A percentile compares a stretch with the other conserved stretches of the same genome.
Conservation (phyloP, 2,797 vertebrate genomes). For the Labroides dimidiatus region DNA sequence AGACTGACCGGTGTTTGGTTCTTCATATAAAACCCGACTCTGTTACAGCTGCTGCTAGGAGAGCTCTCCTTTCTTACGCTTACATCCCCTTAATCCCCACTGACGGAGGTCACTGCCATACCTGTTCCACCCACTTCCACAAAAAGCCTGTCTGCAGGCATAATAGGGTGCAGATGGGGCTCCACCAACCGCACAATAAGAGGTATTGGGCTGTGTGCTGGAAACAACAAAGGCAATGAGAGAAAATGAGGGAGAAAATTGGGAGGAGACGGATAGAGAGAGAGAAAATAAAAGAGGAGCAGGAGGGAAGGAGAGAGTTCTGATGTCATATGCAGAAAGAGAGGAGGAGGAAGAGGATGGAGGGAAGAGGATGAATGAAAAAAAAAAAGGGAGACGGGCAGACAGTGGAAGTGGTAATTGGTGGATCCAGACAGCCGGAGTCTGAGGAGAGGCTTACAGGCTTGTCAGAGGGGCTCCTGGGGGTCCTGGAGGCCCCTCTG, state of each 20-base stretch:
- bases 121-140: constrained; percentile 10
- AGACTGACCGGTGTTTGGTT: constrained; percentile 13
- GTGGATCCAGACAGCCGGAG: constrained; percentile 35
- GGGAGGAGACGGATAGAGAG: constrained; percentile 7
- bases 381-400: constrained; percentile 17
- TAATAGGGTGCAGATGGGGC: constrained; percentile 58
- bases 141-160: constrained; percentile 44
- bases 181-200: constrained; percentile 22
- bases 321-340: constrained; percentile 22
- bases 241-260: constrained; percentile 54
- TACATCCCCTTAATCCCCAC: constrained; percentile 35
- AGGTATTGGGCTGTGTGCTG: constrained; percentile 17
- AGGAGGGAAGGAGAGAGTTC: neutral
- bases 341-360: neutral
- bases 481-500: constrained; percentile 28
- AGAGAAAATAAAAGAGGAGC: constrained; percentile 33
- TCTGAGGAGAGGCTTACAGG: constrained; percentile 43
- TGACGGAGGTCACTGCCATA: constrained; percentile 40
- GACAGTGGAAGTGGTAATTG: constrained; percentile 44
- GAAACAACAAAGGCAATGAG: constrained; percentile 42
- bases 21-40: constrained; percentile 14
- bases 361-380: constrained; percentile 32
- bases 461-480: constrained; percentile 40
- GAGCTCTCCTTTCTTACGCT: constrained; percentile 26
- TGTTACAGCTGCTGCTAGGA: neutral